Evolutionary conservation across 2,888 invertebrate species (phyloP).

Genomic region (Agrochola lychnidis): DNA sequence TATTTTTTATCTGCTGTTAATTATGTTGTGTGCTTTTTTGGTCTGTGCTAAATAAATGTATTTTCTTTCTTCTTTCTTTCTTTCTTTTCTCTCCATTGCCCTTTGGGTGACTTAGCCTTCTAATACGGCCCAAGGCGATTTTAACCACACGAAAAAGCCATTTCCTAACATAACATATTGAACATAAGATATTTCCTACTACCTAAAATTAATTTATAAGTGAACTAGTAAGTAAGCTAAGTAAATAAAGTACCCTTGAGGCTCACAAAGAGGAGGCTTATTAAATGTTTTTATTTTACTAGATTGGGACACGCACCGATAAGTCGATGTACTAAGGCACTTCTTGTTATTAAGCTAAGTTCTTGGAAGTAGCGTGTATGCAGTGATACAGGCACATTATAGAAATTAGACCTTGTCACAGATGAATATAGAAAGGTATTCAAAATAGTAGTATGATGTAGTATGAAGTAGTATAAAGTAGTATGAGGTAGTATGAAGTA

Average conservation of each 20-base stretch:
- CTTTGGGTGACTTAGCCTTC: no score
- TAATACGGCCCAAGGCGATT: no score
- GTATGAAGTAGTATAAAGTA: no score
- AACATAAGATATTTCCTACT: not conserved
- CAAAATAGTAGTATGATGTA: no score
- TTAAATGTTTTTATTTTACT: conserved; percentile 32
- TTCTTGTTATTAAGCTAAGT: conserved; percentile 19
- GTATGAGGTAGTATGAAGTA: no score
- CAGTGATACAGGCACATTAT: not conserved
- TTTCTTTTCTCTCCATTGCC: no score
- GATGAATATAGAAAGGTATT: no score
- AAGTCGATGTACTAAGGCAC: not conserved
- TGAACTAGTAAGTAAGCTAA: not conserved
- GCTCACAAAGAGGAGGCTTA: not conserved
- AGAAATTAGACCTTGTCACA: not conserved
- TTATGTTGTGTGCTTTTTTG: no score
- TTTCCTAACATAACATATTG: not conserved
- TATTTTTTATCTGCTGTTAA: no score
- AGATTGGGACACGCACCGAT: conserved; percentile 27
- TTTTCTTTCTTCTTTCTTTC: no score
- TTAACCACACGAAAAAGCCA: not conserved
- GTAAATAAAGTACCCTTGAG: conserved; percentile 36
- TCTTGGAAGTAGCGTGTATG: not conserved
- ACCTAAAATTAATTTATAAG: conserved; percentile 36
- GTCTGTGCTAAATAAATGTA: no score